These are phyloP conservation scores for Aspiorhynchus laticeps DNA, from an alignment of 2,113 vertebrate genomes.

Conservation along the genomic window DNA sequence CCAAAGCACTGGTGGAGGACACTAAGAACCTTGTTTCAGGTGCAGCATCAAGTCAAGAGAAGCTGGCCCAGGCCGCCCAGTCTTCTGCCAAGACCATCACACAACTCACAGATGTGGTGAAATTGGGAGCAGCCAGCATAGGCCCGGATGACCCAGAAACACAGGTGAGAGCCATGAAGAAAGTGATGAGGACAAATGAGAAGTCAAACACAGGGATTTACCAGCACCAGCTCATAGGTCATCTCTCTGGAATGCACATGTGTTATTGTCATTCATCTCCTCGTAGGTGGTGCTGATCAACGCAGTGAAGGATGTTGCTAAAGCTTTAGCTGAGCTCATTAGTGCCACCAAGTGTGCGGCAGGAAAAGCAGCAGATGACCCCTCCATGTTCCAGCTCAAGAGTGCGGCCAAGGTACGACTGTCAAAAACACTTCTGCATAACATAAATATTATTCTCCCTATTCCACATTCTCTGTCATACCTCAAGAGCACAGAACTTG, in stretches of 20 bases:
- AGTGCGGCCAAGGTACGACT: constrained; percentile 90
- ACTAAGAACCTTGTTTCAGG: constrained; percentile 95
- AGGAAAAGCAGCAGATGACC: constrained; percentile 92
- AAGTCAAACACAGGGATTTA: background rate
- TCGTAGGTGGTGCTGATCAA: constrained; percentile 95
- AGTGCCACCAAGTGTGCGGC: constrained; percentile 95
- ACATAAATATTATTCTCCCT: background rate
- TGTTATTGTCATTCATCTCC: constrained; percentile 41
- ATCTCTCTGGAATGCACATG: background rate
- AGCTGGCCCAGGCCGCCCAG: constrained; percentile 92
- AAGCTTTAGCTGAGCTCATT: constrained; percentile 95
- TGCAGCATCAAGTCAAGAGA: constrained; percentile 93
- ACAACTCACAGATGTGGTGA: constrained; percentile 95
- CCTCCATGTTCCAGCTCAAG: constrained; percentile 98
- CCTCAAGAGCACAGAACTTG: background rate
- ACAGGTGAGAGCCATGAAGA: constrained; percentile 77
- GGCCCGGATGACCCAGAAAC: constrained; percentile 95
- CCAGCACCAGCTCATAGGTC: background rate
- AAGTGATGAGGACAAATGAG: background rate
- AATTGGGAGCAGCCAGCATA: constrained; percentile 91
- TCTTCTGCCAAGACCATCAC: constrained; percentile 96
- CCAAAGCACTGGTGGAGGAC: constrained; percentile 96
- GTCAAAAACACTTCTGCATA: background rate
- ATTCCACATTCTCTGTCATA: background rate
- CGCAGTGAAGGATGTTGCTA: constrained; percentile 95